Evolutionary conservation across 2,797 vertebrate genomes (phyloP).

Genomic region (Moxostoma hubbsi): DNA sequence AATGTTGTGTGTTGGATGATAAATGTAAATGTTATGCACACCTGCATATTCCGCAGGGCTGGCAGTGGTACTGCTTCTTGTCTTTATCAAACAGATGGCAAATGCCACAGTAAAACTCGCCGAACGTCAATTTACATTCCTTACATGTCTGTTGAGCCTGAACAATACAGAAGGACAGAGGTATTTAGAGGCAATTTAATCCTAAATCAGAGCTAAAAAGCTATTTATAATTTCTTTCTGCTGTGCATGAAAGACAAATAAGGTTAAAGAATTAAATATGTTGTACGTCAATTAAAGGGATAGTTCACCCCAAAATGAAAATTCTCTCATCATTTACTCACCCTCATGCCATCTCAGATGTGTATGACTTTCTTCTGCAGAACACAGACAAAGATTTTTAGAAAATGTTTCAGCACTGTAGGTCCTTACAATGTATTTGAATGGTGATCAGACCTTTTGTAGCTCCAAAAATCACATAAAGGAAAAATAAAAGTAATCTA

Average conservation of each 20-base stretch:
- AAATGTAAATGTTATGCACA: slow-evolving; percentile 58
- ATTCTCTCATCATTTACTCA: too few species aligned
- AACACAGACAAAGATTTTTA: too few species aligned
- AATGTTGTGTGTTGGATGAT: background rate
- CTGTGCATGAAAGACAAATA: background rate
- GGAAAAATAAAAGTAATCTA: too few species aligned
- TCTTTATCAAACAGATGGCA: slow-evolving; percentile 94
- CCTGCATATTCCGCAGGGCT: slow-evolving; percentile 94
- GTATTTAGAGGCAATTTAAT: background rate
- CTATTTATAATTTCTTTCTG: background rate
- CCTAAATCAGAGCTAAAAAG: background rate
- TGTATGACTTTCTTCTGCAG: too few species aligned
- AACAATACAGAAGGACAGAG: slow-evolving; percentile 1
- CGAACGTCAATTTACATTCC: slow-evolving; percentile 84
- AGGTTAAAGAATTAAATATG: background rate
- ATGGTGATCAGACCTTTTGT: too few species aligned
- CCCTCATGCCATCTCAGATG: too few species aligned
- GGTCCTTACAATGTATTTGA: too few species aligned
- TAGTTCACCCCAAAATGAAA: too few species aligned
- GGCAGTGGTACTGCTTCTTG: slow-evolving; percentile 95
- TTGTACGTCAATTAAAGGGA: too few species aligned
- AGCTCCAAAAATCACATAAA: too few species aligned
- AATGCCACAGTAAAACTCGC: slow-evolving; percentile 91
- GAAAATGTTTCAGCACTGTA: too few species aligned
- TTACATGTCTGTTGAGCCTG: slow-evolving; percentile 86